Evolutionary conservation across 2,888 invertebrate genomes (phyloP).

Genomic region (Pyrgus malvae): DNA sequence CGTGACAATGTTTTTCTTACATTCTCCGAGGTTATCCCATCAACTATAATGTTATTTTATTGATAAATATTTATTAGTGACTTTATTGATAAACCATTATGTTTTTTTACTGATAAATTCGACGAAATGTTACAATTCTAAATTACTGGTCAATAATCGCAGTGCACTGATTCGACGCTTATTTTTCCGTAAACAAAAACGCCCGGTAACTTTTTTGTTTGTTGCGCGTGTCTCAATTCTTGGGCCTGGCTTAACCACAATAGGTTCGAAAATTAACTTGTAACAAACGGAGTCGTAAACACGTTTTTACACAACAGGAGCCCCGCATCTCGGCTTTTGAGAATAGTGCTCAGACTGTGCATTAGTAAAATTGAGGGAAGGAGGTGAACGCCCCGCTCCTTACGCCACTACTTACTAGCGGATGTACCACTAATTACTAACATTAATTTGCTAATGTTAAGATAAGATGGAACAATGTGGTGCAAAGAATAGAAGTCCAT

Average conservation of each 20-base stretch:
- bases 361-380: conserved; percentile 36
- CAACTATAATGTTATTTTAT: too few species aligned
- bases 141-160: too few species aligned
- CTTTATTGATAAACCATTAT: too few species aligned
- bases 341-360: conserved; percentile 37
- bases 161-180: too few species aligned
- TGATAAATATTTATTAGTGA: too few species aligned
- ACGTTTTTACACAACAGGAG: conserved; percentile 37
- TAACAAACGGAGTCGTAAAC: conserved; percentile 32
- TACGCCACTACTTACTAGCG: conserved; percentile 15
- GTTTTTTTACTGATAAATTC: too few species aligned
- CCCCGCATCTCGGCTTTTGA: conserved; percentile 36
- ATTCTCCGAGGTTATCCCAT: too few species aligned
- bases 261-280: conserved; percentile 26
- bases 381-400: conserved; percentile 28
- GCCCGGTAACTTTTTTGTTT: neutral
- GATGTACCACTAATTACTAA: conserved; percentile 18
- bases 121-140: too few species aligned
- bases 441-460: conserved; percentile 18
- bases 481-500: neutral
- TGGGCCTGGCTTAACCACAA: neutral
- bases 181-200: neutral
- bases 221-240: neutral
- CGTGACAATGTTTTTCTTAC: neutral
- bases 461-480: conserved; percentile 10